Evolutionary conservation across 1,140 invertebrate genomes (phyloP), one percentile per base, ranked within the genome.

Genomic region (Heliconius hermathena): DNA sequence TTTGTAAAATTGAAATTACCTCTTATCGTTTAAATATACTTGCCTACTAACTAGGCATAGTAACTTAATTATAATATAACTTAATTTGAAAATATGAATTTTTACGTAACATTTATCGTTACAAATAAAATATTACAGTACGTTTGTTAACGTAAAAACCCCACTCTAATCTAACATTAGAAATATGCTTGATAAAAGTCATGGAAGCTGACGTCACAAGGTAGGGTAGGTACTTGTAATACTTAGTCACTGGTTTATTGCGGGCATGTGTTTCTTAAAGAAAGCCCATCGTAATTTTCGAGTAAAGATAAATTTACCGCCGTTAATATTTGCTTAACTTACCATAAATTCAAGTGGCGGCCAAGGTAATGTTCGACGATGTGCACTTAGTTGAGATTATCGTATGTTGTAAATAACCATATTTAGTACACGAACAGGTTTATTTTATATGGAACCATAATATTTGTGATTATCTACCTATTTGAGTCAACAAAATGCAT

Each of bases 371-470:
- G 82, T 84, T 80, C 72, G 83, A 81, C 88, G 88, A 88, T 83
- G 87, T 90, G 89, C 89, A 92, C 91, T 92, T 90, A 93, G 91
- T 90, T 88, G 87, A 90, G 88, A 92, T 93, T 90, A 93, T 92
- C 90, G 79, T 83, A 82, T 80, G 85, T 82, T 87, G 88, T 90
- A 91, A 90, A 93, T 93, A 91, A 70, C 66, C 74, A 41, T 70
- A 60, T 60, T 85, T 80, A 82, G 79, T 78, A 52, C 73, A 82
- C 13, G 70, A 26, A 60, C 71, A 9, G 46, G 71, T 36, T 73
- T 57, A 72, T 71, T 77, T 77, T 77, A 71, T 77, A 66, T 57
- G 46, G 11, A 66, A 66, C 26, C 3, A 66, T 3, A 29, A 66
- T 8, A 5, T 3, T 22, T 26, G 26, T n/a, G 20, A 6, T 66